Base-by-base conservation (phyloP, 2,797 vertebrate species). In the Crocodylus rhombifer region DNA sequence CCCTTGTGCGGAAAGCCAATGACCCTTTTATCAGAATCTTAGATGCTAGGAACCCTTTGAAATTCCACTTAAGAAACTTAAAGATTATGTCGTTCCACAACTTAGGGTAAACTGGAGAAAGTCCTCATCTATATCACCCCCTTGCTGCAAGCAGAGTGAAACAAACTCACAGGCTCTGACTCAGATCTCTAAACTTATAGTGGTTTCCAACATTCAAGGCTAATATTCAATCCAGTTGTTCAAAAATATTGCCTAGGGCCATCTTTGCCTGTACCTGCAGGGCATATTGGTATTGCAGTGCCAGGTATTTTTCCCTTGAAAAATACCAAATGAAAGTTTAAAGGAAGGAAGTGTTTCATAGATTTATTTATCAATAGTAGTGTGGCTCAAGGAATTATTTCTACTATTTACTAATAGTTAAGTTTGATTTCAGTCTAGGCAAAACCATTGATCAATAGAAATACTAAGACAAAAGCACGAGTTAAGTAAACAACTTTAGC, bases 401-500 rank as follows among this genome's bases (percentile, higher is more conserved):
- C 64, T 62, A 91, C 90, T 18, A 64, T 89, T 95, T 95, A 94
- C 89, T 93, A 92, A 94, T 92, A 92, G 30, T 65, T 2, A 1
- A 71, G 82, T 94, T 93, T 80, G 64, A 95, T 93, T 94, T 92
- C 85, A 93, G 84, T 90, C 92, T 81, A 86, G 14, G 2, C 82
- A 94, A 87, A 95, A 26, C 58, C 86, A 84, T 55, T 80, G 77
- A 83, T 95, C 94, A 90, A 95, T 86, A 95, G 78, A 91, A 95
- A 96, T 17, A 85, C 89, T 0, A 0, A 91, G 88, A 92, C 78
- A 90, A 94, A 91, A 65, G 74, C 0, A 1, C 82, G 89, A 93
- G 89, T 93, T 95, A 95, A 96, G 96, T 80, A 94, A 97, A 96
- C 91, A 97, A 92, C 95, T 96, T 89, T 80, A 95, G 95, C 94